Base-by-base conservation (phyloP, 2,888 invertebrate species). In the Cheilosia grossa region DNA sequence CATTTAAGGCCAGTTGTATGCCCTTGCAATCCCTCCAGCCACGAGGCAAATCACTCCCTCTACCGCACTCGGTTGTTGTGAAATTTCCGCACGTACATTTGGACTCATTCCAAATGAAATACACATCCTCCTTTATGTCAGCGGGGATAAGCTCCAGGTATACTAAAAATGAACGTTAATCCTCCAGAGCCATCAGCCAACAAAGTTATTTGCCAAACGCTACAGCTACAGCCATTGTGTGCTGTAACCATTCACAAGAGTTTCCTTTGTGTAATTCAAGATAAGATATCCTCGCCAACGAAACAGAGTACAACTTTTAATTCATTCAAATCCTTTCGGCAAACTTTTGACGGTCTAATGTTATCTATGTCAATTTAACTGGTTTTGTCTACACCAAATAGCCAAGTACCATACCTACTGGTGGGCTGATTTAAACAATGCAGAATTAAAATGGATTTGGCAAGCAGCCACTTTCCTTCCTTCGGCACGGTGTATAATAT, bases 371-470 rank as follows among this genome's bases (percentile, higher is more conserved):
- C 78, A 67, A 83, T 83, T 74, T 58, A 74, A 44, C 56, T 21
- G 56, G 56, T 30, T 27, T 75, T 49, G 58, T 30, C 37, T 66
- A 42, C 33, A 67, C 24, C 51, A 56, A 63, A 54, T 67, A 67
- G 63, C 78, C 73, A 73, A 72, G 44, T 37, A 49, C 77, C 24
- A 4, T 51, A 73, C 49, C 51, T 51, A 33, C 59, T 10, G 47
- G 24, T n/a, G 54, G 19, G 30, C 27, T 73, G 61, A 73, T 69
- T 78, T 82, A 82, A 78, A 79, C 79, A 79, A 83, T 74, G 64
- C 64, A 69, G 82, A 54, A 64, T 74, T 79, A 59, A 74, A 83
- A 79, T 74, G 82, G 78, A 74, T 64, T 74, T 83, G 79, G 82
- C 82, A 79, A 44, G 19, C 51, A 64, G 82, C 82, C 73, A 78